Evolutionary conservation across 1,140 invertebrate species (phyloP), one percentile per base, ranked within the genome.

Genomic region (Drosophila tani): DNA sequence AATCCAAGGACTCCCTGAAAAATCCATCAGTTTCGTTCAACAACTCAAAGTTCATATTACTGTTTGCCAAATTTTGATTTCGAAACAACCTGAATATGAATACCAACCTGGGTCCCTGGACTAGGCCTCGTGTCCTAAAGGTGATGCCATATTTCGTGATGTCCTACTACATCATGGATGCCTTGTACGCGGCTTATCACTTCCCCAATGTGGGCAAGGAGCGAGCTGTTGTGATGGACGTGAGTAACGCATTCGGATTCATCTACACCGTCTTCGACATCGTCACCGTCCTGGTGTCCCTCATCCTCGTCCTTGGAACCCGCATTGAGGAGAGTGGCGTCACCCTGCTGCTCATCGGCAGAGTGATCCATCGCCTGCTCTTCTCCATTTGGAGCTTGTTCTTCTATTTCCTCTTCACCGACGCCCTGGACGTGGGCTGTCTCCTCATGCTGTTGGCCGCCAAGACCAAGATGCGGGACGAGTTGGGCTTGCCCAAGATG

Each of bases 361-460:
- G 64, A 24, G 58, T 55, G 1, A 8, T 78, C 14, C 47, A 62
- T 8, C 62, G 73, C 1, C 24, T 85, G n/a, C 35, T 53, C 27
- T 67, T 68, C 19, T 49, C 55, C 17, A 49, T 74, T 4, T 74
- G 58, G 62, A 47, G 29, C 24, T 27, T 73, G 17, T 53, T 43
- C 9, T 50, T 74, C 29, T 32, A 77, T 6, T 75, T 58, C 11
- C 21, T 77, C 2, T 24, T 81, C 11, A n/a, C 50, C 15, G 71
- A 83, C 51, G 46, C 29, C 59, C 17, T 77, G 9, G 73, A 81
- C 50, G 14, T 69, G 40, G 71, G 76, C 24, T 76, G 47, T 6
- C 65, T 84, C 4, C 21, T 84, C 5, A 17, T 78, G 47, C 41
- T 85, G 24, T 24, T 74, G 29, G 73, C 74, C n/a, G 21, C 29